Evolutionary conservation across 2,888 invertebrate species (phyloP).

Genomic region (Drosophila paranaensis): DNA sequence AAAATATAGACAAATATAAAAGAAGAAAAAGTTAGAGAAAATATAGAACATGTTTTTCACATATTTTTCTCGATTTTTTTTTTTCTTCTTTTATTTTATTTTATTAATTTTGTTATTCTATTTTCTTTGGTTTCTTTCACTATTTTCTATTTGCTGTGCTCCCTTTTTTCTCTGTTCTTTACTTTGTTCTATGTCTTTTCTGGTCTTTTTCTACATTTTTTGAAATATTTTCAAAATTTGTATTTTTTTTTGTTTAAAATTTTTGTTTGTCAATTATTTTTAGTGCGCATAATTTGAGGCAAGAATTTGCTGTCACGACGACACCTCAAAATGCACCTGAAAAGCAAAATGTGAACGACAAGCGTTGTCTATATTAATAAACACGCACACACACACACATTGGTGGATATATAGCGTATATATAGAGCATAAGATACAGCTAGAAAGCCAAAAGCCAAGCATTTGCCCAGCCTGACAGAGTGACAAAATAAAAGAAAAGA

Average conservation of each 20-base stretch:
- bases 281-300: constrained; percentile 79
- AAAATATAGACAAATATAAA: too few relatives aligned
- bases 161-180: too few relatives aligned
- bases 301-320: constrained; percentile 76
- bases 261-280: constrained; percentile 67
- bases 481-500: constrained; percentile 7
- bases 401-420: constrained; percentile 10
- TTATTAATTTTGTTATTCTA: neutral
- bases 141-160: too few relatives aligned
- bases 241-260: neutral
- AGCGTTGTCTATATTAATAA: constrained; percentile 31
- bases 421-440: constrained; percentile 25
- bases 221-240: neutral
- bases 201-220: neutral
- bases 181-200: neutral
- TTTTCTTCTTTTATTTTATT: neutral
- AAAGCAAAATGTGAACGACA: constrained; percentile 33
- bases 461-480: constrained; percentile 49
- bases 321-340: constrained; percentile 80
- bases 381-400: constrained; percentile 19
- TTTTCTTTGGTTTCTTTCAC: neutral
- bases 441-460: constrained; percentile 36
- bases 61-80: neutral
- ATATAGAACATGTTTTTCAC: too few relatives aligned
- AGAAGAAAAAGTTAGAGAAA: too few relatives aligned